Percentiles rank a stretch among this genome's conserved stretches.
Conservation (phyloP, 2,113 vertebrate species). For the Cercocebus atys region DNA sequence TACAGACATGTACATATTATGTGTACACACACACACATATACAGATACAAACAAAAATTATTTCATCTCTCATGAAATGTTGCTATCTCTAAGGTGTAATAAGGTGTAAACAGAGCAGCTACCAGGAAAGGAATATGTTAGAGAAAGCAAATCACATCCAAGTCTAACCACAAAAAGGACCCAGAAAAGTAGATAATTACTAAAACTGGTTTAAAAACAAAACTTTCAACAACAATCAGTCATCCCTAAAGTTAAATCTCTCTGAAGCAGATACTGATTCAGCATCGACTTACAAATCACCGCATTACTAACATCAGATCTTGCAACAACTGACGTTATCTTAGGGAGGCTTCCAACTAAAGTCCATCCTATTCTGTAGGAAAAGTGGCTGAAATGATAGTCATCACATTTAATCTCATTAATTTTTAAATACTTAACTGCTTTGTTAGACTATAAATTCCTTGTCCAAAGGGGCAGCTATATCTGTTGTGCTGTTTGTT, state of each 20-base stretch:
- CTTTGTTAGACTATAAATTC: not conserved
- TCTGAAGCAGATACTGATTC: not conserved
- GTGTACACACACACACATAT: not conserved
- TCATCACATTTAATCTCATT: not conserved
- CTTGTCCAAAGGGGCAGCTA: not conserved
- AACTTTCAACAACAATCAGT: not conserved
- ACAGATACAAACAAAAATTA: not conserved
- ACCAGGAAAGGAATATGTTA: not conserved
- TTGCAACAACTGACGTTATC: not conserved
- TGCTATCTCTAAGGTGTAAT: not conserved
- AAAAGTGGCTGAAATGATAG: not conserved
- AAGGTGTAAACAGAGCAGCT: not conserved
- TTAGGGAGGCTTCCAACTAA: not conserved
- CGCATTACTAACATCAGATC: not conserved
- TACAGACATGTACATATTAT: not conserved
- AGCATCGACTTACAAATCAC: not conserved
- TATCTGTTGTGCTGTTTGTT: not conserved
- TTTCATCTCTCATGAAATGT: not conserved
- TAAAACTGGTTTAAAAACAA: not conserved
- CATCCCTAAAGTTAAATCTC: not conserved
- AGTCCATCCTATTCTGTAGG: not conserved
- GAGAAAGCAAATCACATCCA: not conserved
- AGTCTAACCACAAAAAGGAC: not conserved
- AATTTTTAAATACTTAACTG: not conserved
- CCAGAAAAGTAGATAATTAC: not conserved